Base-by-base conservation (phyloP, 2,888 invertebrate species). In the Iselma pallidipennis region DNA sequence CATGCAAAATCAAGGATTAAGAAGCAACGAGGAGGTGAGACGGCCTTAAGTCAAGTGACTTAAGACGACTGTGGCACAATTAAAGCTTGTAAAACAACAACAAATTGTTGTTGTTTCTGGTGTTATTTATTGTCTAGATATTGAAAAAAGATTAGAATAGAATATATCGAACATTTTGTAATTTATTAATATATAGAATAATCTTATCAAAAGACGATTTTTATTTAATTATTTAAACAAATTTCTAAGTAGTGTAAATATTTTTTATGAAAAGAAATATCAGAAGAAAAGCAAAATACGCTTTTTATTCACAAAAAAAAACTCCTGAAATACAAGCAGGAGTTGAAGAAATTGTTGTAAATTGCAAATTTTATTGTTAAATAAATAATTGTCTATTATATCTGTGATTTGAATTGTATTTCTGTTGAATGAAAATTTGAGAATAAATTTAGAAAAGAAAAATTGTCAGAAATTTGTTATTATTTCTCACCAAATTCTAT, bases 381-480 rank as follows among this genome's bases (percentile, higher is more conserved):
- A 49, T 60, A 49, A 29, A 53, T 54, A 42, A 48, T 53, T 45
- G 59, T 56, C 26, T 51, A 56, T 60, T 55, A 28, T 56, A 33
- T 60, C 55, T 60, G 60, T 56, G 51, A 56, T 60, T 60, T 55
- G 49, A 55, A 31, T 16, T 59, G 59, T 59, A 59, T 52, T 60
- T 56, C 19, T 56, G 55, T 60, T 59, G 28, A 51, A 52, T 26
- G 4, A 29, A n/a, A n/a, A 29, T 29, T 10, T 29, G 33, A 12
- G 14, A 33, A 33, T 33, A 33, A 33, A 33, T 7, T 4, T 14
- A 33, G 4, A 14, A 14, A 33, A 14, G 3, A 25, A 25, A 25
- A 25, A 25, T 25, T 25, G 25, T 4, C 6, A 12, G 14, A 45
- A 21, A 45, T 45, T 45, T 3, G 42, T 9, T 16, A n/a, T 14